phyloP scores from a whole-genome alignment of 92 coral and sea anemone genomes.

The Parazoanthus atlanticus region DNA sequence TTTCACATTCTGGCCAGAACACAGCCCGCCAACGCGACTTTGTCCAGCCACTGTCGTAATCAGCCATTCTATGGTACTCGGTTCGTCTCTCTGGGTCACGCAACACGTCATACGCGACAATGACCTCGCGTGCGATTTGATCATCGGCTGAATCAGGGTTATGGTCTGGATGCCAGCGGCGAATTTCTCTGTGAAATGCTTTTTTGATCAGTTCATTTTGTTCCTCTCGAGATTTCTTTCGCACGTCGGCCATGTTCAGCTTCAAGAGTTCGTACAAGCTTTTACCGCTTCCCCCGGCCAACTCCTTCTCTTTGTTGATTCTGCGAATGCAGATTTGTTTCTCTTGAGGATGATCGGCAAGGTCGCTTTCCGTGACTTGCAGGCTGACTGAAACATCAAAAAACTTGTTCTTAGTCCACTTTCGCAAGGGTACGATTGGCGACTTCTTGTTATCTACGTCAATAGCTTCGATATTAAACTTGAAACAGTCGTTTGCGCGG shows the following conservation, averaged over 20 bases:
- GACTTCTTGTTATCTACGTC: constrained; percentile 15
- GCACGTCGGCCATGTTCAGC: constrained; percentile 52
- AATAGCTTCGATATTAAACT: constrained; percentile 40
- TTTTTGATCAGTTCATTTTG: constrained; percentile 29
- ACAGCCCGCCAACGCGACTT: constrained; percentile 39
- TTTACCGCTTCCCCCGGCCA: constrained; percentile 5
- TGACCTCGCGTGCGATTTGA: constrained; percentile 47
- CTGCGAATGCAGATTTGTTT: constrained; percentile 52
- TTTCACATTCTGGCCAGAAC: constrained; percentile 59
- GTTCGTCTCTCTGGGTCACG: constrained; percentile 46
- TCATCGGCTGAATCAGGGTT: constrained; percentile 40
- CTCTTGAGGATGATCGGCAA: constrained; percentile 35
- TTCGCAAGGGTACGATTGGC: not conserved
- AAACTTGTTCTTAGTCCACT: constrained; percentile 38
- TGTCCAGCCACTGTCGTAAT: constrained; percentile 65
- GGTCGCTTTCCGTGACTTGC: constrained; percentile 33
- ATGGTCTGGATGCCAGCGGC: constrained; percentile 66
- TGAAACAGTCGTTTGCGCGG: constrained; percentile 15
- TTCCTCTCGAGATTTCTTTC: constrained; percentile 38
- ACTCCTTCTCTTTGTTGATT: constrained; percentile 43
- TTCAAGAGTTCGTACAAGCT: constrained; percentile 55
- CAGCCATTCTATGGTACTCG: constrained; percentile 49
- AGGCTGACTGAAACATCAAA: constrained; percentile 5
- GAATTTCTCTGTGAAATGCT: constrained; percentile 43
- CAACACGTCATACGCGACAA: constrained; percentile 45